Conservation (phyloP, 2,888 invertebrate species). For the Tetramorium bicarinatum region DNA sequence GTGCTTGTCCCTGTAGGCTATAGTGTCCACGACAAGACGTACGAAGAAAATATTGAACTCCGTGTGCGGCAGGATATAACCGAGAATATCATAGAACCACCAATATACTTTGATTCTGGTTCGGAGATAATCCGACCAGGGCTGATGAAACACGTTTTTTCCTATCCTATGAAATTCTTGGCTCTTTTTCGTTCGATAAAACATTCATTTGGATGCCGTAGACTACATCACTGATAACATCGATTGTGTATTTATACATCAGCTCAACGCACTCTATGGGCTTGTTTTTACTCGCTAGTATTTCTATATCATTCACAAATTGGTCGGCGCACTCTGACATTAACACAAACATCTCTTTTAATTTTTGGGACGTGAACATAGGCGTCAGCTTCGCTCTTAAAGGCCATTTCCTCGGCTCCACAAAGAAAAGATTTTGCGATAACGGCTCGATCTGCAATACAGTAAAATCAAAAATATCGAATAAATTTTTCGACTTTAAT, state of each 20-base stretch:
- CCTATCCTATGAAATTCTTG: slow-evolving; percentile 50
- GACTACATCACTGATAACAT: slow-evolving; percentile 86
- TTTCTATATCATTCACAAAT: slow-evolving; percentile 78
- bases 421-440: slow-evolving; percentile 78
- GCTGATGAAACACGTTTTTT: background rate
- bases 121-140: background rate
- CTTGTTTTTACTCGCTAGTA: slow-evolving; percentile 36
- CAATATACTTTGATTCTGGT: background rate
- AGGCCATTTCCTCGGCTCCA: slow-evolving; percentile 85
- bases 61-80: slow-evolving; percentile 64
- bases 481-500: background rate
- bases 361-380: slow-evolving; percentile 86
- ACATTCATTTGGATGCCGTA: slow-evolving; percentile 86
- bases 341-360: slow-evolving; percentile 86
- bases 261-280: slow-evolving; percentile 71
- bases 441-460: slow-evolving; percentile 15
- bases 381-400: slow-evolving; percentile 86
- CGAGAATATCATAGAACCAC: slow-evolving; percentile 68
- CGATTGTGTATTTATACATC: slow-evolving; percentile 85
- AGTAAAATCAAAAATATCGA: background rate
- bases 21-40: slow-evolving; percentile 76
- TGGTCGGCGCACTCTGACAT: slow-evolving; percentile 81
- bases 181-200: slow-evolving; percentile 77
- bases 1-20: slow-evolving; percentile 81
- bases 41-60: slow-evolving; percentile 78